phyloP scores from a whole-genome alignment of 2,888 invertebrate genomes.

The Pogonocherus hispidulus region DNA sequence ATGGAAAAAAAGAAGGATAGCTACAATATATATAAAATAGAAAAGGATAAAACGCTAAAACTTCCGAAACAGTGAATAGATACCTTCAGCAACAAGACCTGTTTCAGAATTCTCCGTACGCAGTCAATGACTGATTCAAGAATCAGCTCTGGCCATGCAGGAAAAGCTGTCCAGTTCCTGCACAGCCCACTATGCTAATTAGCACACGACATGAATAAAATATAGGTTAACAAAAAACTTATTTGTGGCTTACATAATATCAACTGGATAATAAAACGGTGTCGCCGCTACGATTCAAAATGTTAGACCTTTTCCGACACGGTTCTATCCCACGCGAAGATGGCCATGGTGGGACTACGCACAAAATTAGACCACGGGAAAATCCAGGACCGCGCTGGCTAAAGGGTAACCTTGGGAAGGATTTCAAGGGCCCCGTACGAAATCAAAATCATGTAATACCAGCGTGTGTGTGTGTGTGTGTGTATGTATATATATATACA shows the following conservation, averaged over 20 bases:
- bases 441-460: too few relatives aligned
- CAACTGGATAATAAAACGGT: background rate
- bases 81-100: too few relatives aligned
- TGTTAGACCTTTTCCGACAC: constrained; percentile 14
- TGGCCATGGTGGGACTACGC: background rate
- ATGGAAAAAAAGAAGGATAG: too few relatives aligned
- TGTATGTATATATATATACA: too few relatives aligned
- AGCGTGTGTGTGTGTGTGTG: too few relatives aligned
- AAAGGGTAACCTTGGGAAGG: background rate
- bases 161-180: constrained; percentile 3
- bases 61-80: too few relatives aligned
- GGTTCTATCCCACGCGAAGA: constrained; percentile 11
- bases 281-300: background rate
- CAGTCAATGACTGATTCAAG: too few relatives aligned
- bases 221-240: constrained; percentile 2
- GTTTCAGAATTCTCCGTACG: too few relatives aligned
- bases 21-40: too few relatives aligned
- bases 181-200: constrained; percentile 4
- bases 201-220: constrained; percentile 3
- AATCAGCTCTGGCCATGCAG: too few relatives aligned
- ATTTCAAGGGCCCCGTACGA: background rate
- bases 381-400: background rate
- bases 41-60: too few relatives aligned
- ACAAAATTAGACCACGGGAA: constrained; percentile 10
- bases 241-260: constrained; percentile 4